Conservation (phyloP, 2,888 invertebrate genomes). For the Teleiodes luculella region DNA sequence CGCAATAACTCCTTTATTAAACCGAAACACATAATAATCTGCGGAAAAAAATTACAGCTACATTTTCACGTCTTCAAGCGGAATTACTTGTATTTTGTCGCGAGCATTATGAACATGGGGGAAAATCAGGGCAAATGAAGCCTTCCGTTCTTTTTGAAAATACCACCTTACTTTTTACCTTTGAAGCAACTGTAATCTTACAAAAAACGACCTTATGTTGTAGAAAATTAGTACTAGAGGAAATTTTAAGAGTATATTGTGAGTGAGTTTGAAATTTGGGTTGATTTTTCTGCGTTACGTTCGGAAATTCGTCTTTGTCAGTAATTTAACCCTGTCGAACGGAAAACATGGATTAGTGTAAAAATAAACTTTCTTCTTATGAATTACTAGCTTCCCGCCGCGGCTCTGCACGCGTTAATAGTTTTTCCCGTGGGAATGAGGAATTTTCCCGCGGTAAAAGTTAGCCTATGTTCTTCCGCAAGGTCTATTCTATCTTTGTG, state of each 20-base stretch:
- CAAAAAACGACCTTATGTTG: background rate
- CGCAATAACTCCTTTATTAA: no score
- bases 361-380: no score
- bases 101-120: slow-evolving; percentile 41
- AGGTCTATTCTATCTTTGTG: no score
- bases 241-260: background rate
- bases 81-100: slow-evolving; percentile 47
- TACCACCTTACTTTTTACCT: slow-evolving; percentile 8
- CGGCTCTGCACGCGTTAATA: no score
- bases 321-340: slow-evolving; percentile 30
- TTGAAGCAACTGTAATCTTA: no score
- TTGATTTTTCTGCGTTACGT: slow-evolving; percentile 42
- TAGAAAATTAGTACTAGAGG: background rate
- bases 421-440: no score
- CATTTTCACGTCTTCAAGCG: slow-evolving; percentile 24
- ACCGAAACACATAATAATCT: no score
- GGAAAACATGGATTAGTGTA: slow-evolving; percentile 15
- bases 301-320: slow-evolving; percentile 30
- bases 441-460: no score
- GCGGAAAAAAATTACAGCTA: slow-evolving; percentile 19
- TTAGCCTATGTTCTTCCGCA: no score
- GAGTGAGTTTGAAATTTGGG: slow-evolving; percentile 25
- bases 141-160: slow-evolving; percentile 31
- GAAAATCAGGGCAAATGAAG: slow-evolving; percentile 47
- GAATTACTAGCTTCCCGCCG: no score